Evolutionary conservation across 2,113 vertebrate species (phyloP).

Genomic region (Oriolus oriolus): DNA sequence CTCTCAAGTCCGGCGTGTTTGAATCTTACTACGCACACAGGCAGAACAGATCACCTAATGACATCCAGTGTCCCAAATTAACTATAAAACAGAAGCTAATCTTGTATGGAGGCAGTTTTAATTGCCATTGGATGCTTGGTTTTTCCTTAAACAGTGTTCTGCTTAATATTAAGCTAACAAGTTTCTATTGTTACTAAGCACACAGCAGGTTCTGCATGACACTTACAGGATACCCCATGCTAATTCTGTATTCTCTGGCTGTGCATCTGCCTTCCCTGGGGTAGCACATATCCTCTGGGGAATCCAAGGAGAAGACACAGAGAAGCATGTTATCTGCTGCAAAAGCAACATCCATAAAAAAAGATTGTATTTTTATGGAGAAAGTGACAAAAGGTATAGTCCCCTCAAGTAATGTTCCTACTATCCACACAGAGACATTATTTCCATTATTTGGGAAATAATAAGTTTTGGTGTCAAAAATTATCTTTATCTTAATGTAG

Average conservation of each 20-base stretch:
- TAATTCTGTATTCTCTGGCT: not conserved
- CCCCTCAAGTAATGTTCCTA: not conserved
- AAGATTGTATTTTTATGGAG: not conserved
- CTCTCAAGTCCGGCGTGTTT: too few species aligned
- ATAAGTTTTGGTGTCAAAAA: not conserved
- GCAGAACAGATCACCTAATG: not conserved
- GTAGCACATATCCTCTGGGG: not conserved
- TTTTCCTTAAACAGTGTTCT: not conserved
- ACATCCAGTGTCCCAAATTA: not conserved
- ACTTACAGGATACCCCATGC: not conserved
- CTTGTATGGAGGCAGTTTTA: not conserved
- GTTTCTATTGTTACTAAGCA: not conserved
- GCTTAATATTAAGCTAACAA: not conserved
- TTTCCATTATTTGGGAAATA: not conserved
- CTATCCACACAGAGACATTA: not conserved
- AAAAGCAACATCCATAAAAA: not conserved
- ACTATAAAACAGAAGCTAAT: not conserved
- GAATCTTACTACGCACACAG: too few species aligned
- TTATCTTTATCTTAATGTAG: not conserved
- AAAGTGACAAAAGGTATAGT: not conserved
- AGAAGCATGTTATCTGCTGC: not conserved
- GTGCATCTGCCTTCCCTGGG: not conserved
- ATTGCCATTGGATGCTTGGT: not conserved
- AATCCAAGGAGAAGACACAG: not conserved
- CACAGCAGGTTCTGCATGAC: not conserved